These are phyloP conservation scores for Pygoscelis antarcticus DNA, from an alignment of 2,113 vertebrate species.

Conservation along the genomic window DNA sequence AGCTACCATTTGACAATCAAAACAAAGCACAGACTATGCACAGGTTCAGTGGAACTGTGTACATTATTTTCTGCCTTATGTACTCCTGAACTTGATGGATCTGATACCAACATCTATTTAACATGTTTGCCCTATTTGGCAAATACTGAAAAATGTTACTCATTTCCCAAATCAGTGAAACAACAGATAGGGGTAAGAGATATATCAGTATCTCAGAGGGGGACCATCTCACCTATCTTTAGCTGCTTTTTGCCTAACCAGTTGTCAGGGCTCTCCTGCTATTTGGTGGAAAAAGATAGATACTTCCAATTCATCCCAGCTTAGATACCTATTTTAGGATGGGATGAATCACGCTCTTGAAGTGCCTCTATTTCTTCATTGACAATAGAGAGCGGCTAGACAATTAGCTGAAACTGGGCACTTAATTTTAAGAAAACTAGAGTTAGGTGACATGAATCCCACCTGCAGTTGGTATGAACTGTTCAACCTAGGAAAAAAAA, in stretches of 20 bases:
- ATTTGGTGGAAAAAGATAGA: neutral
- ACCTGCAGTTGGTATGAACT: neutral
- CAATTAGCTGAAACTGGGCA: constrained; percentile 14
- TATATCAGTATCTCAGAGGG: neutral
- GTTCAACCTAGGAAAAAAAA: neutral
- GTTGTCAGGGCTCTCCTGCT: neutral
- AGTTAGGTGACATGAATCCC: neutral
- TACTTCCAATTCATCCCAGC: neutral
- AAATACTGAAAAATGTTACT: neutral
- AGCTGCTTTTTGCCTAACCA: neutral
- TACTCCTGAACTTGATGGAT: neutral
- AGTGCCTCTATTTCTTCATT: neutral
- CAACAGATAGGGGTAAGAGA: neutral
- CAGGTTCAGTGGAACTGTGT: neutral
- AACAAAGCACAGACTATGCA: neutral
- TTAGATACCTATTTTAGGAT: constrained; percentile 6
- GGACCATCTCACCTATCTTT: neutral
- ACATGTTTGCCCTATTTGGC: neutral
- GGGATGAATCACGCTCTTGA: constrained; percentile 10
- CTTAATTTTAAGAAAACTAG: neutral
- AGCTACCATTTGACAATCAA: neutral
- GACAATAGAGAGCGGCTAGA: neutral
- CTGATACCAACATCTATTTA: neutral
- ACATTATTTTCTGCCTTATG: neutral
- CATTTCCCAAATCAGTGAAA: neutral